Conservation (phyloP, 2,797 vertebrate genomes). For the Nothura maculosa region DNA sequence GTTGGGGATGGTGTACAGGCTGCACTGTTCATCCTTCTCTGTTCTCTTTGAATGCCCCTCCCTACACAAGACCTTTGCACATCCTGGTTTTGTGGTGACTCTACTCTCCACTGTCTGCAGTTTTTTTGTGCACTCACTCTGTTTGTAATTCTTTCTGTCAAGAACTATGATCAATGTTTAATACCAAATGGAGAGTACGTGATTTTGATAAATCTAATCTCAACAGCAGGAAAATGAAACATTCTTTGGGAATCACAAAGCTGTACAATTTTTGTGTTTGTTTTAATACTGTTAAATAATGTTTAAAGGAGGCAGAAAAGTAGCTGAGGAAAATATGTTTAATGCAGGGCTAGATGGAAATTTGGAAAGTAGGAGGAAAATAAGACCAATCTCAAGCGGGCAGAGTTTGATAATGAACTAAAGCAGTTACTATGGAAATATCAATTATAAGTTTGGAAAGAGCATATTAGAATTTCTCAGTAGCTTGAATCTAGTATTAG, state of each 20-base stretch:
- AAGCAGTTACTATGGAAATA: background rate
- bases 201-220: background rate
- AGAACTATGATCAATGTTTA: background rate
- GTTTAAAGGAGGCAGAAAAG: background rate
- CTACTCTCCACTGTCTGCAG: background rate
- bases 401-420: background rate
- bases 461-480: background rate
- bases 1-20: background rate
- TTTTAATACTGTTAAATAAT: background rate
- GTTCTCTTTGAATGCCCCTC: background rate
- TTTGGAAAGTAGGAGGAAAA: background rate
- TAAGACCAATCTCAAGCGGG: background rate
- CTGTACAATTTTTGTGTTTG: background rate
- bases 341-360: background rate
- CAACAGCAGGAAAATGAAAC: background rate
- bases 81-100: background rate
- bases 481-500: background rate
- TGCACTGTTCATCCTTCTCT: background rate
- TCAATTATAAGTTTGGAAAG: background rate
- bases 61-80: background rate
- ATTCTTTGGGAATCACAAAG: background rate
- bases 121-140: background rate
- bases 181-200: background rate
- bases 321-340: background rate
- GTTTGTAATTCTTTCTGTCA: background rate